phyloP scores from a whole-genome alignment of 1,140 invertebrate species.

The Phthorimaea operculella region DNA sequence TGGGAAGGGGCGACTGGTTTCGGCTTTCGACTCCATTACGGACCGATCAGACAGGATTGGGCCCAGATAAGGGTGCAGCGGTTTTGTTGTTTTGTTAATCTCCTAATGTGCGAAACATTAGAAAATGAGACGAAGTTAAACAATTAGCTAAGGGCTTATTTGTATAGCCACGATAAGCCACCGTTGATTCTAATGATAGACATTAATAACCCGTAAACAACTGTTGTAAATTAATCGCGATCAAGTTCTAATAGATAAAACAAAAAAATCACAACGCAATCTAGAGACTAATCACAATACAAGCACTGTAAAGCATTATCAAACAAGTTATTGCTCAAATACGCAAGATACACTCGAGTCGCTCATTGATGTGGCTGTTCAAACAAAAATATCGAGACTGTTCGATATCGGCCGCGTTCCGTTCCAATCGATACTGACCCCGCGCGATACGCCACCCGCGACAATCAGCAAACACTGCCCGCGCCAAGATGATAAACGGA shows the following conservation, averaged over 20 bases:
- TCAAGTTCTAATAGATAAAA: conserved; percentile 48
- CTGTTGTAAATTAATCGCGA: conserved; percentile 23
- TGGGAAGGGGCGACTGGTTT: conserved; percentile 35
- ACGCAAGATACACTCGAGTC: conserved; percentile 55
- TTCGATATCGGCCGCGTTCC: conserved; percentile 41
- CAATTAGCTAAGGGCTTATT: background rate
- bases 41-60: conserved; percentile 33
- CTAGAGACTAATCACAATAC: conserved; percentile 49
- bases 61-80: conserved; percentile 17
- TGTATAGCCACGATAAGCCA: too few relatives aligned
- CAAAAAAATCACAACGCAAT: conserved; percentile 46
- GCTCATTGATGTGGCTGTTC: conserved; percentile 50
- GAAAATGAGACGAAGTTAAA: background rate
- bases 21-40: conserved; percentile 30
- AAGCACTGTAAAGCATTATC: conserved; percentile 53
- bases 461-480: conserved; percentile 44
- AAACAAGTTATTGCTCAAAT: conserved; percentile 63
- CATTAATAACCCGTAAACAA: conserved; percentile 6
- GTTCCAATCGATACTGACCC: conserved; percentile 55
- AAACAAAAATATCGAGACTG: conserved; percentile 65
- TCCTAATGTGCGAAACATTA: background rate
- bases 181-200: too few relatives aligned
- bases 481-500: conserved; percentile 46
- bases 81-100: conserved; percentile 6
- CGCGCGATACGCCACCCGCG: conserved; percentile 32